Percentiles rank a stretch among this genome's conserved stretches.
phyloP scores from a whole-genome alignment of 2,797 vertebrate genomes.

The Siniperca obscura region DNA sequence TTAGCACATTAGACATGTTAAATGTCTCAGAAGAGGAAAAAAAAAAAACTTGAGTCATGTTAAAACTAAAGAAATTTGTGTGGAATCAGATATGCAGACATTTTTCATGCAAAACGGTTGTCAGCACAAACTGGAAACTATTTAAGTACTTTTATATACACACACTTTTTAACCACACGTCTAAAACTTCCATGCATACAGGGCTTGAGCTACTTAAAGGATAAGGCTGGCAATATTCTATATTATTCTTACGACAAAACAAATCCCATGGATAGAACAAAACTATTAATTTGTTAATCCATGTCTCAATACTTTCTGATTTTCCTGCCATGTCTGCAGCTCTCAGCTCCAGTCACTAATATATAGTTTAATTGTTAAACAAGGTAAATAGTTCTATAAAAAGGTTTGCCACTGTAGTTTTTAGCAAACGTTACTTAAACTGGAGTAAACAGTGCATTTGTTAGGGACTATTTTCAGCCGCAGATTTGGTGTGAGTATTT shows the following conservation, averaged over 20 bases:
- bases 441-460: neutral
- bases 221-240: neutral
- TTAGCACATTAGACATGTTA: neutral
- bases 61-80: constrained; percentile 9
- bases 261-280: neutral
- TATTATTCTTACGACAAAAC: neutral
- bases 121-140: constrained; percentile 38
- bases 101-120: constrained; percentile 16
- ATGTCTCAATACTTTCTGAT: neutral
- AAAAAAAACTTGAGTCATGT: neutral
- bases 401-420: neutral
- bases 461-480: neutral
- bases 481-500: neutral
- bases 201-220: neutral
- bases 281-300: neutral
- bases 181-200: neutral
- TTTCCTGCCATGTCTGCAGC: neutral
- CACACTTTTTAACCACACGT: neutral
- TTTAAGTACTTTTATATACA: constrained; percentile 5
- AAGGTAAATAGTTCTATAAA: neutral
- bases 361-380: neutral
- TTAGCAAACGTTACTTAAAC: neutral
- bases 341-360: neutral
- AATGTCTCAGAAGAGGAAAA: neutral
- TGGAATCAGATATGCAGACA: constrained; percentile 27